A percentile compares a stretch with the other conserved stretches of the same genome.
phyloP scores from a whole-genome alignment of 2,113 vertebrate species.

The Leptobrachium ailaonicum region DNA sequence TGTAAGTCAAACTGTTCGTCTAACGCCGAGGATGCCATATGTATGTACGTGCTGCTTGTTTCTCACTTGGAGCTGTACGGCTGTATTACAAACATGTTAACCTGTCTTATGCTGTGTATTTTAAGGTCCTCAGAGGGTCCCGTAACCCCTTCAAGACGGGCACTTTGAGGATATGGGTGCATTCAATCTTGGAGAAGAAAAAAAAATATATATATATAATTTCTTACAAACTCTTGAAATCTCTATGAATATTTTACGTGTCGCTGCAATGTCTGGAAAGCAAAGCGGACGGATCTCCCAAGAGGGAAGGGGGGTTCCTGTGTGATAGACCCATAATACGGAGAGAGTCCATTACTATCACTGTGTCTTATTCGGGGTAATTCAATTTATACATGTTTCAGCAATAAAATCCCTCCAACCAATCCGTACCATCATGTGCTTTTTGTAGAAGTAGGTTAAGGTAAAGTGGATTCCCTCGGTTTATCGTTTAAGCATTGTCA shows the following conservation, averaged over 20 bases:
- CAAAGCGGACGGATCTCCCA: background rate
- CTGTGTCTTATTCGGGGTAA: no score
- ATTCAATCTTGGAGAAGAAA: slow-evolving; percentile 7
- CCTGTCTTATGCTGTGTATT: slow-evolving; percentile 22
- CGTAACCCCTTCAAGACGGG: slow-evolving; percentile 13
- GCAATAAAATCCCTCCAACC: no score
- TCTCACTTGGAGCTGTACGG: slow-evolving; percentile 16
- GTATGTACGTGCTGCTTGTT: slow-evolving; percentile 38
- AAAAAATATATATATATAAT: slow-evolving; percentile 23
- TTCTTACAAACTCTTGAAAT: slow-evolving; percentile 21
- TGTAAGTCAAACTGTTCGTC: slow-evolving; percentile 53
- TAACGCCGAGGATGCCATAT: slow-evolving; percentile 43
- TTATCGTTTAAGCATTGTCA: no score
- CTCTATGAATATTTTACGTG: background rate
- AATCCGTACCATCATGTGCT: no score
- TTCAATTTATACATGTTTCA: no score
- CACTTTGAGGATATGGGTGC: background rate
- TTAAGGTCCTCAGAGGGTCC: background rate
- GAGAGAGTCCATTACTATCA: no score
- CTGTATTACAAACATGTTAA: slow-evolving; percentile 8
- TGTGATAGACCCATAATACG: no score
- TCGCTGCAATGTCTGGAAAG: background rate
- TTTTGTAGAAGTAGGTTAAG: no score
- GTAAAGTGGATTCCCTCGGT: no score
- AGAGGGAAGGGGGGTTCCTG: no score